Evolutionary conservation across 35 echinoderm and acorn worm genomes (phyloP).

Genomic region (Hemicentrotus pulcherrimus): DNA sequence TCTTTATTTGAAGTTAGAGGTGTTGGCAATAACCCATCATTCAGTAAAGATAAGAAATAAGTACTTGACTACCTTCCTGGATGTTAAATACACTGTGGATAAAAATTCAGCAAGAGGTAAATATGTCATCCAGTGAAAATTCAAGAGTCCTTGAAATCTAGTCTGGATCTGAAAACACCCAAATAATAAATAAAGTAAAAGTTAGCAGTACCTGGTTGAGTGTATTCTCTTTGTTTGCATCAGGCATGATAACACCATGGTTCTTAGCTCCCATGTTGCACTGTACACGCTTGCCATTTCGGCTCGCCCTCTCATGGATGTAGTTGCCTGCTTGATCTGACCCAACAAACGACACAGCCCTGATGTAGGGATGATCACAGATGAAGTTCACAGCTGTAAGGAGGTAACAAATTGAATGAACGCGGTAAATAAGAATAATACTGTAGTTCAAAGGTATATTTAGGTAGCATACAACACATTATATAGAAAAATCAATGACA

Average conservation of each 20-base stretch:
- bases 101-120: too few species aligned
- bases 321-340: constrained; percentile 94
- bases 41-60: too few species aligned
- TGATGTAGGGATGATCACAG: constrained; percentile 91
- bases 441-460: too few species aligned
- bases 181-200: neutral
- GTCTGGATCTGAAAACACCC: too few species aligned
- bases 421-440: neutral
- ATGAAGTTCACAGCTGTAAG: constrained; percentile 96
- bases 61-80: too few species aligned
- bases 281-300: constrained; percentile 92
- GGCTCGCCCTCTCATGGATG: constrained; percentile 83
- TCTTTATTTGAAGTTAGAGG: too few species aligned
- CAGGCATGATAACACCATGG: constrained; percentile 99
- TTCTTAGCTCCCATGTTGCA: constrained; percentile 99
- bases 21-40: too few species aligned
- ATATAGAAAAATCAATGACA: too few species aligned
- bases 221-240: constrained; percentile 99
- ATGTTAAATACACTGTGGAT: too few species aligned
- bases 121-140: neutral
- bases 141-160: too few species aligned
- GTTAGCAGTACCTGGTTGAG: constrained; percentile 81
- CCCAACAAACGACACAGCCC: constrained; percentile 93
- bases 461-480: too few species aligned
- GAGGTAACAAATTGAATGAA: neutral